These are phyloP conservation scores for Onychorhynchus coronatus DNA, from an alignment of 2,113 vertebrate genomes.

Conservation along the genomic window DNA sequence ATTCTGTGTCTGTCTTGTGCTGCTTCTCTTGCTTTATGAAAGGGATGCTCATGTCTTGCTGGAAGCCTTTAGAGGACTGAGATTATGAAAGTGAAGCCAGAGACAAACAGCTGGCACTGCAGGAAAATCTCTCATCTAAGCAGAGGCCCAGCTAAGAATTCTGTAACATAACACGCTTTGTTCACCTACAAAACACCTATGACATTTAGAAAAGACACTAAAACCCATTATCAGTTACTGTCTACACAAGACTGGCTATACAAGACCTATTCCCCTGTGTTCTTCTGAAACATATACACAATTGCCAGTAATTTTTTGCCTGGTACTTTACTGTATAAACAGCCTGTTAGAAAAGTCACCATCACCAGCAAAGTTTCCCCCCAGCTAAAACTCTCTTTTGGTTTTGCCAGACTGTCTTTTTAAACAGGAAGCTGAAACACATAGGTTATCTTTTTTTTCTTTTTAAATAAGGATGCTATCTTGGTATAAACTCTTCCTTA, in stretches of 20 bases:
- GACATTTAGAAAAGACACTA: neutral
- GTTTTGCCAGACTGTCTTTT: neutral
- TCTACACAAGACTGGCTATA: neutral
- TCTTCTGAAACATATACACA: neutral
- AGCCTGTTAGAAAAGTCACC: neutral
- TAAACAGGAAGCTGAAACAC: neutral
- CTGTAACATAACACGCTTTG: neutral
- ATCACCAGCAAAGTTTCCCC: neutral
- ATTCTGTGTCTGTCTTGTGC: neutral
- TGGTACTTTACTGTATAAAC: constrained; percentile 15
- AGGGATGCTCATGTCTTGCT: neutral
- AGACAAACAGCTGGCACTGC: neutral
- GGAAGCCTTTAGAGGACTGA: neutral
- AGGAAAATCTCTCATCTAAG: neutral
- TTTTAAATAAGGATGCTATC: neutral
- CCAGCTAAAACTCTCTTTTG: neutral
- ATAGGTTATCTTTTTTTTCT: neutral
- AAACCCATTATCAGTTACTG: neutral
- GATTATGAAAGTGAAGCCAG: neutral
- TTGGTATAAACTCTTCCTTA: neutral
- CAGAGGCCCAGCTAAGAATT: neutral
- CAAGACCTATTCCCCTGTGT: neutral
- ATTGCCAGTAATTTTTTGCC: neutral
- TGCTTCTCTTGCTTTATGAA: neutral
- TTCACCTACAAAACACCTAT: neutral